A percentile compares a stretch with the other conserved stretches of the same genome.
Conservation (phyloP, 2,888 invertebrate genomes). For the Hypomecis punctinalis region DNA sequence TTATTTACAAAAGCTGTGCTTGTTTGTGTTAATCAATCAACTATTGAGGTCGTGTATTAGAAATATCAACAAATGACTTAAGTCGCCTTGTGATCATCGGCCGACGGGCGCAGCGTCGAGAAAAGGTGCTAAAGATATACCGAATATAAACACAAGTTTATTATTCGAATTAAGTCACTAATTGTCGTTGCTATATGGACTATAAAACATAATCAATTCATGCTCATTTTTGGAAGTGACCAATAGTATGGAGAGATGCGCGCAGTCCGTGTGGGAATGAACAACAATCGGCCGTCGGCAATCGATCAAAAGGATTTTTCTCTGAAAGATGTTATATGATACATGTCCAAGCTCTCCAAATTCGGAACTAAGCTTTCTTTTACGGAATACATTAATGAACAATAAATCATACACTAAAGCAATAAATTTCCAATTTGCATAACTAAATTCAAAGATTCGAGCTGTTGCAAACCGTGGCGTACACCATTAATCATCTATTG, state of each 20-base stretch:
- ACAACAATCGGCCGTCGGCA: slow-evolving; percentile 74
- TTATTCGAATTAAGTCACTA: slow-evolving; percentile 24
- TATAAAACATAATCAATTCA: slow-evolving; percentile 49
- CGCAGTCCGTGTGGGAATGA: slow-evolving; percentile 78
- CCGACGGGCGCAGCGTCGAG: slow-evolving; percentile 11
- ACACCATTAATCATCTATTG: slow-evolving; percentile 29
- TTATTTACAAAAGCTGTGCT: slow-evolving; percentile 9
- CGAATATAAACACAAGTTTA: slow-evolving; percentile 7
- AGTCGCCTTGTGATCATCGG: slow-evolving; percentile 8
- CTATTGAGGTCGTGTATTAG: slow-evolving; percentile 32
- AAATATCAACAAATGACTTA: slow-evolving; percentile 19
- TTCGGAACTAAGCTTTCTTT: slow-evolving; percentile 50
- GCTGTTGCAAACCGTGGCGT: slow-evolving; percentile 25
- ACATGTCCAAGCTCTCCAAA: slow-evolving; percentile 59
- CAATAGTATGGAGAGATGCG: slow-evolving; percentile 54
- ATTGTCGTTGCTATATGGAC: slow-evolving; percentile 37
- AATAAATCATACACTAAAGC: slow-evolving; percentile 27
- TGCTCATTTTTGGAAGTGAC: slow-evolving; percentile 69
- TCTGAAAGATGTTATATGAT: slow-evolving; percentile 75
- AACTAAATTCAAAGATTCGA: slow-evolving; percentile 21
- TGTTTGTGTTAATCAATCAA: slow-evolving; percentile 11
- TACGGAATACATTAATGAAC: slow-evolving; percentile 28
- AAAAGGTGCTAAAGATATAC: neutral
- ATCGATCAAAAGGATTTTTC: slow-evolving; percentile 73
- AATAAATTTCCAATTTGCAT: slow-evolving; percentile 32